phyloP scores from a whole-genome alignment of 2,888 invertebrate genomes.

The Pyralis farinalis region DNA sequence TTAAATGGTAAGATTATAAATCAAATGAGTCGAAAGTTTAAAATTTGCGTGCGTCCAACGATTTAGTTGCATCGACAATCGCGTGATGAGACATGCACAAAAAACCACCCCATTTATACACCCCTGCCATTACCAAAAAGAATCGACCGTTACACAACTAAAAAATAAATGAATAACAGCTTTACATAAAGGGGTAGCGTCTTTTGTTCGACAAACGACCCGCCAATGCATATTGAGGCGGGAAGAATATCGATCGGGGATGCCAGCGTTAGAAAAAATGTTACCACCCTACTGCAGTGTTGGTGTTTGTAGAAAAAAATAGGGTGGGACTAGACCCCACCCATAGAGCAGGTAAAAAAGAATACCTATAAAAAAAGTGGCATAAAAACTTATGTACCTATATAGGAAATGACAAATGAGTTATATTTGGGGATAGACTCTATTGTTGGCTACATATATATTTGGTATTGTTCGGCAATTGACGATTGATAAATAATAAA shows the following conservation, averaged over 20 bases:
- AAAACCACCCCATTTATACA: constrained; percentile 62
- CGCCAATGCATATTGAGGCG: constrained; percentile 58
- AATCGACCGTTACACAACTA: constrained; percentile 68
- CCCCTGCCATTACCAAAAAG: constrained; percentile 72
- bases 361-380: constrained; percentile 35
- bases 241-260: constrained; percentile 68
- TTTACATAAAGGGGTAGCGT: constrained; percentile 62
- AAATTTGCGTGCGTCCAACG: constrained; percentile 59
- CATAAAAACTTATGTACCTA: constrained; percentile 32
- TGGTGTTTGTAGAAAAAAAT: constrained; percentile 50
- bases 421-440: neutral
- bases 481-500: too few relatives aligned
- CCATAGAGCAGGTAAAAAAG: constrained; percentile 62
- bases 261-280: constrained; percentile 56
- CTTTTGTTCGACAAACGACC: constrained; percentile 53
- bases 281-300: constrained; percentile 60
- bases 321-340: constrained; percentile 64
- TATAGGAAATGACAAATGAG: constrained; percentile 17
- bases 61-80: constrained; percentile 54
- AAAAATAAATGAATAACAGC: constrained; percentile 71
- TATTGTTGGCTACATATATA: neutral
- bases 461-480: too few relatives aligned
- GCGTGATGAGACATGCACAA: constrained; percentile 63
- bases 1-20: neutral
- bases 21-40: constrained; percentile 28